Evolutionary conservation across 1,140 invertebrate genomes (phyloP), one percentile per base, ranked within the genome.

Genomic region (Drosophila pandora): DNA sequence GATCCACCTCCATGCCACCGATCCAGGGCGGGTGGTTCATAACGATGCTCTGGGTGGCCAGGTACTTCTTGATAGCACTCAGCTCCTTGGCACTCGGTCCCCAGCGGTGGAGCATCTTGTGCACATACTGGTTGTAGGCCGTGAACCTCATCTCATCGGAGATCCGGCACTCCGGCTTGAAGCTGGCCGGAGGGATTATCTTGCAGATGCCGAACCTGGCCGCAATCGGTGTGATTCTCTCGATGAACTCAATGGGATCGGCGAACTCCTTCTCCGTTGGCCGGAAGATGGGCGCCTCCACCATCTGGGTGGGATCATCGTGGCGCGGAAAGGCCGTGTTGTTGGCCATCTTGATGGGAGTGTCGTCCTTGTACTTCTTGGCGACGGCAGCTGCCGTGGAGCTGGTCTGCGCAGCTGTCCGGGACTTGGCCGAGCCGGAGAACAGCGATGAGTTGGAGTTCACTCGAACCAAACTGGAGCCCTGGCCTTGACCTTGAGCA

Each of bases 61-160:
- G 92, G 92, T 97, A 96, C 80, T 96, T 96, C 76, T 95, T 95
- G 32, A 99, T 98, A 12, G 97, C 97, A 87, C 95, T 95, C 90
- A 97, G 94, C 92, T 98, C 96, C 69, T 96, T 95, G 0, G 96
- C 95, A 91, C 96, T 97, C 0, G 97, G 95, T 0, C 97, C 97
- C 97, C 97, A 98, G 3, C 97, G 94, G 74, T 96, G 94, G 68
- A 96, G 94, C 95, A 99, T 95, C 76, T 97, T 96, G 82, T 98
- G 96, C 21, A 98, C 95, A 78, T 98, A 98, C 84, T 99, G 98
- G 92, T 98, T 97, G 57, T 97, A 96, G 1, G 96, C 96, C 0
- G 95, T 97, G 84, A 98, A 99, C 54, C 96, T 92, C 94, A 97
- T 96, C 80, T 96, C 96, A 84, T 96, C 96, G 37, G 95, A 94